phyloP scores from a whole-genome alignment of 2,113 vertebrate species.

The Callospermophilus lateralis region DNA sequence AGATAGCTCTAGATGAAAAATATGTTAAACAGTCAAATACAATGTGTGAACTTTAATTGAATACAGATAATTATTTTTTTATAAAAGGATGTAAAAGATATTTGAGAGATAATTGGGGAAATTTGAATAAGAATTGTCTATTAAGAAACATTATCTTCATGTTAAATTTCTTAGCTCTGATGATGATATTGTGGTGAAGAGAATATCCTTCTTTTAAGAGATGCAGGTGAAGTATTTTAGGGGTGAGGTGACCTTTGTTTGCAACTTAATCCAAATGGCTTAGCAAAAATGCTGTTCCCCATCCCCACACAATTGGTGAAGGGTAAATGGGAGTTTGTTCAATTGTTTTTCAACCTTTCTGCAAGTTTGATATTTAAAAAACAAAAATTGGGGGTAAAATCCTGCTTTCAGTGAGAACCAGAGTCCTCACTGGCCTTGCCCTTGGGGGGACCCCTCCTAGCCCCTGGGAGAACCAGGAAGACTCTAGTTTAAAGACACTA shows the following conservation, averaged over 20 bases:
- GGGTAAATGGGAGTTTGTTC: neutral
- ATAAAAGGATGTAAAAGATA: neutral
- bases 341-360: conserved; percentile 34
- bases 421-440: neutral
- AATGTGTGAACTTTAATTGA: neutral
- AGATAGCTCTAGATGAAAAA: neutral
- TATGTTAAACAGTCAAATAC: neutral
- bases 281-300: neutral
- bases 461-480: neutral
- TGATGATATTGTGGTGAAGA: neutral
- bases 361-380: neutral
- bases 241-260: neutral
- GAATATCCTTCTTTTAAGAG: neutral
- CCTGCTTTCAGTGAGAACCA: conserved; percentile 7
- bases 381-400: neutral
- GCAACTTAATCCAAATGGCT: neutral
- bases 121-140: neutral
- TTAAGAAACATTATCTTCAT: neutral
- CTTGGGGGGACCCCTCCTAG: rapidly evolving
- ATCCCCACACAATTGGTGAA: neutral
- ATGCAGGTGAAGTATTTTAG: neutral
- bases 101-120: neutral
- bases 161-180: conserved; percentile 24
- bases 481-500: neutral
- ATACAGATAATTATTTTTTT: neutral